These are phyloP conservation scores for Trichopoda pennipes DNA, from an alignment of 2,888 invertebrate species.

Conservation along the genomic window DNA sequence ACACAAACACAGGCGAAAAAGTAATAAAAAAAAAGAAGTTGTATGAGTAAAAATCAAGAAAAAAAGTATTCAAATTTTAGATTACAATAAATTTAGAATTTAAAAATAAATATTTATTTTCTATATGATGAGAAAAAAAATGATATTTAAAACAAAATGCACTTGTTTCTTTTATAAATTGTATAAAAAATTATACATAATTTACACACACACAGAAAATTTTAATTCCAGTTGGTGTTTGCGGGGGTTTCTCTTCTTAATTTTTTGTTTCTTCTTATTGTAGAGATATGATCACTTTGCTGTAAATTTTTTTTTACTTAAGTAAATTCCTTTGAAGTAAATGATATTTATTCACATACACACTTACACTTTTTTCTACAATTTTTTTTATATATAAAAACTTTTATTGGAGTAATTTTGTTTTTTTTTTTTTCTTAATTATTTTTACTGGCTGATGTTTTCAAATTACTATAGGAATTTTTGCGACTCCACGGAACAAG, in stretches of 20 bases:
- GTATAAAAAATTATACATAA: constrained; percentile 3
- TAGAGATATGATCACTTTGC: constrained; percentile 62
- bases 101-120: neutral
- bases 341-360: neutral
- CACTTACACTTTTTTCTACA: constrained; percentile 2
- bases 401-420: constrained; percentile 29
- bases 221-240: constrained; percentile 57
- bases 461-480: constrained; percentile 29
- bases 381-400: constrained; percentile 6
- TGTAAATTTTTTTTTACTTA: neutral
- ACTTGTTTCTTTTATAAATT: constrained; percentile 28
- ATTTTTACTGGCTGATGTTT: constrained; percentile 9
- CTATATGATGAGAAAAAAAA: neutral
- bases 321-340: constrained; percentile 1
- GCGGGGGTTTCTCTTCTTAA: constrained; percentile 54
- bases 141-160: constrained; percentile 22
- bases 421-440: constrained; percentile 22
- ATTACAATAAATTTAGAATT: neutral
- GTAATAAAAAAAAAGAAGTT: constrained; percentile 47
- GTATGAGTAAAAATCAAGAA: constrained; percentile 38
- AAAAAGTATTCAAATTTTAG: constrained; percentile 12
- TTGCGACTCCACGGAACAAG: constrained; percentile 61
- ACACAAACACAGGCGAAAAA: constrained; percentile 19
- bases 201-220: constrained; percentile 19
- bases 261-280: constrained; percentile 33